Conservation (phyloP, 2,113 vertebrate species). For the Triplophysa dalaica region DNA sequence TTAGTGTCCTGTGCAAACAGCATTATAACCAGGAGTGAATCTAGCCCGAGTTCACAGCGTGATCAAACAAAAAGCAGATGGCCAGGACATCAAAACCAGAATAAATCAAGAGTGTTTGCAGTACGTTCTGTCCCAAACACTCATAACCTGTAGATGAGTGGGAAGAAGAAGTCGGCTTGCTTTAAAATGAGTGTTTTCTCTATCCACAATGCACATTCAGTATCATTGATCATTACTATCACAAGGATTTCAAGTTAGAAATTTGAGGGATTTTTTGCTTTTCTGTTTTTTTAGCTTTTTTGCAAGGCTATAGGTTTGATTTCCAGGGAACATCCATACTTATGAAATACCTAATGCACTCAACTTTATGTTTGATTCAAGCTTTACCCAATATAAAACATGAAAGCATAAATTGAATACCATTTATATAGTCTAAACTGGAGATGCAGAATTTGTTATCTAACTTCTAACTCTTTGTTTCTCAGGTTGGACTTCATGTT, state of each 20-base stretch:
- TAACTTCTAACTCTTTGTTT: conserved; percentile 41
- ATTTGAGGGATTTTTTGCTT: too few species aligned
- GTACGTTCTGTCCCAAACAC: conserved; percentile 41
- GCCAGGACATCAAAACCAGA: conserved; percentile 26
- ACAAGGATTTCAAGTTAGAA: too few species aligned
- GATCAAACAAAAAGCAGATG: conserved; percentile 72
- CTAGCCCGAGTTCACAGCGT: conserved; percentile 46
- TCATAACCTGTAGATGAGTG: background rate
- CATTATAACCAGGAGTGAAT: conserved; percentile 44
- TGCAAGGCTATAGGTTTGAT: too few species aligned
- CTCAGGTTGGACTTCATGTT: conserved; percentile 63
- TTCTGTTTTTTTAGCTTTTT: too few species aligned
- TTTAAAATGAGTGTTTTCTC: background rate
- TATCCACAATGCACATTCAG: background rate
- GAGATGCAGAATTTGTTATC: background rate
- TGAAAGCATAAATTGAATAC: too few species aligned
- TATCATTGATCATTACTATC: background rate
- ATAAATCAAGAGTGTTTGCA: conserved; percentile 60
- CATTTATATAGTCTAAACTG: background rate
- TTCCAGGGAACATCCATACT: too few species aligned
- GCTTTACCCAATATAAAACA: too few species aligned
- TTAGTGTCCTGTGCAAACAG: conserved; percentile 60
- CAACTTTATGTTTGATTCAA: too few species aligned
- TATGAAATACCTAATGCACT: too few species aligned
- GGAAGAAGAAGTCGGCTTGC: background rate